Percentiles rank a stretch among this genome's conserved stretches.
Evolutionary conservation across 1,140 invertebrate genomes (phyloP).

Genomic region (Arion vulgaris): DNA sequence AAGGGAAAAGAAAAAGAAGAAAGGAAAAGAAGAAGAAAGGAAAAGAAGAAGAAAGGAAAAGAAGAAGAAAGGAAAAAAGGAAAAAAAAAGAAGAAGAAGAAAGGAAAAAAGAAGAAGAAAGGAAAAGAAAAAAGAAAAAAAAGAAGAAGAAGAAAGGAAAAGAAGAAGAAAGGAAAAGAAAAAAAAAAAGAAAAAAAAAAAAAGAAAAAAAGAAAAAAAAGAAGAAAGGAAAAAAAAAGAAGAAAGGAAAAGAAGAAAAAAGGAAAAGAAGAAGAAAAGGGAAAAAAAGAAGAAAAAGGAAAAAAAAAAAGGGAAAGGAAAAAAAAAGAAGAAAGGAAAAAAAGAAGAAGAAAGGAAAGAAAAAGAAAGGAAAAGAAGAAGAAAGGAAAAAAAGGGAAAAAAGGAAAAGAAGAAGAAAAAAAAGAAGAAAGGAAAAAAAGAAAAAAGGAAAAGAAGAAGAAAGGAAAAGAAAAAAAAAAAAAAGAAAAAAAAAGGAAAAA

Average conservation of each 20-base stretch:
- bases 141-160: too few relatives aligned
- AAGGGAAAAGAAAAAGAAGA: slow-evolving; percentile 24
- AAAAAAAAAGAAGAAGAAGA: too few relatives aligned
- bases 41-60: slow-evolving; percentile 13
- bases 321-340: slow-evolving; percentile 31
- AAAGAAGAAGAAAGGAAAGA: not conserved
- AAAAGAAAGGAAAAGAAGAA: slow-evolving; percentile 22
- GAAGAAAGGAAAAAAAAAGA: not conserved
- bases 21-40: slow-evolving; percentile 20
- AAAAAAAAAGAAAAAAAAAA: not conserved
- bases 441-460: not conserved
- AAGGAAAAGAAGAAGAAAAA: not conserved
- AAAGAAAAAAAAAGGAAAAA: not conserved
- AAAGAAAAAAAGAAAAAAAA: slow-evolving; percentile 12
- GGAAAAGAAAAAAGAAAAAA: too few relatives aligned
- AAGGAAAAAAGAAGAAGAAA: too few relatives aligned
- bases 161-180: too few relatives aligned
- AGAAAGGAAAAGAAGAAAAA: not conserved
- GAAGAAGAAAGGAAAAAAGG: not conserved
- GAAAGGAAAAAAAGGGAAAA: slow-evolving; percentile 14
- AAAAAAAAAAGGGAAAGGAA: slow-evolving; percentile 14
- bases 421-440: not conserved
- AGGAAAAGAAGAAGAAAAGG: not conserved
- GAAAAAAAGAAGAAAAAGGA: slow-evolving; percentile 15
- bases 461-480: not conserved